Evolutionary conservation across 2,888 invertebrate genomes (phyloP).

Genomic region (Acleris literana): DNA sequence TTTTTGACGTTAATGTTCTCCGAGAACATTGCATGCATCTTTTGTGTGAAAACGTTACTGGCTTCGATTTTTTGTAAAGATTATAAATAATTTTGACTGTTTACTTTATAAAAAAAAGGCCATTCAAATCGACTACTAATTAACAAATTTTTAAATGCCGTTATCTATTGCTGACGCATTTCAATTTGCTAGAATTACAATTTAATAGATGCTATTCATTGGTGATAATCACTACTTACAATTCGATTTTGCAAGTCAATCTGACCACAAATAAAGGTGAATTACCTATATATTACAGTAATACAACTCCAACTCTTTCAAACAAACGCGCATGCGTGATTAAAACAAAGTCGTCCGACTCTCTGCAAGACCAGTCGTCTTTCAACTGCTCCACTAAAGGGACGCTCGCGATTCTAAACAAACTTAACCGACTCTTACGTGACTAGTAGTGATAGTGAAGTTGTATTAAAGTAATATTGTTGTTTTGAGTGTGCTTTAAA

Average conservation of each 20-base stretch:
- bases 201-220: too few relatives aligned
- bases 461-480: slow-evolving; percentile 20
- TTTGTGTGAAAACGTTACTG: too few relatives aligned
- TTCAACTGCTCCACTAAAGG: slow-evolving; percentile 20
- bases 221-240: too few relatives aligned
- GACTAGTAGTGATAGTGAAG: slow-evolving; percentile 27
- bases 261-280: neutral
- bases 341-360: slow-evolving; percentile 20
- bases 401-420: slow-evolving; percentile 16
- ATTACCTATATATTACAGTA: neutral
- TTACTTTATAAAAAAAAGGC: too few relatives aligned
- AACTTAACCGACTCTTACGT: slow-evolving; percentile 24
- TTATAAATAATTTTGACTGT: too few relatives aligned
- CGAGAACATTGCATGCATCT: too few relatives aligned
- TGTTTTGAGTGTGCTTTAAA: slow-evolving; percentile 8
- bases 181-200: too few relatives aligned
- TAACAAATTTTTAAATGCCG: too few relatives aligned
- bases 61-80: too few relatives aligned
- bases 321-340: slow-evolving; percentile 29
- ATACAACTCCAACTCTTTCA: slow-evolving; percentile 9
- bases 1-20: too few relatives aligned
- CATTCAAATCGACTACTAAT: too few relatives aligned
- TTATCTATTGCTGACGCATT: too few relatives aligned
- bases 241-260: neutral
- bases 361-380: slow-evolving; percentile 29